phyloP scores from a whole-genome alignment of 35 echinoderm and acorn worm species.

The Acanthaster planci region DNA sequence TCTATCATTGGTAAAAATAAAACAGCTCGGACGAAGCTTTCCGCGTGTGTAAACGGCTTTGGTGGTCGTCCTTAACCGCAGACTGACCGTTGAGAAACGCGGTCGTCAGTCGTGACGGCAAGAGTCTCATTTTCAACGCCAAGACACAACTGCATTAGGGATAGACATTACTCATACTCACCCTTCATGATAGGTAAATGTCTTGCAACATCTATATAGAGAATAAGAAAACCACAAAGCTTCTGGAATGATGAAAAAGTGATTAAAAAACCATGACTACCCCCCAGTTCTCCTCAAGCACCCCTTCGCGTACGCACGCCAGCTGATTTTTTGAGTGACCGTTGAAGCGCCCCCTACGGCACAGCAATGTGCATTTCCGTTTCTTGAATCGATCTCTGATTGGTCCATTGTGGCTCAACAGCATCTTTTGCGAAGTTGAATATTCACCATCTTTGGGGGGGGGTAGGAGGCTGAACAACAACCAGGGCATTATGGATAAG shows the following conservation, averaged over 20 bases:
- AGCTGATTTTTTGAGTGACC: constrained; percentile 29
- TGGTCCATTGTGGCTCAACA: constrained; percentile 16
- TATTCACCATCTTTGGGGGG: no score
- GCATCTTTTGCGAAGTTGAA: constrained; percentile 20
- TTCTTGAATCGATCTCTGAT: constrained; percentile 2
- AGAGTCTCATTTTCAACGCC: not conserved
- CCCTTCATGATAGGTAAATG: not conserved
- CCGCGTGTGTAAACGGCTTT: not conserved
- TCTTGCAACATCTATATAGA: not conserved
- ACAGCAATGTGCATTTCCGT: not conserved
- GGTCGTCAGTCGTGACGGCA: not conserved
- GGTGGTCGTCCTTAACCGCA: not conserved
- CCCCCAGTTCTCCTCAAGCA: not conserved
- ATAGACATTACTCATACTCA: constrained; percentile 1
- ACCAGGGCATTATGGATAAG: no score
- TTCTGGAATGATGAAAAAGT: not conserved
- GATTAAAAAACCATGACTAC: not conserved
- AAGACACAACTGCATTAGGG: not conserved
- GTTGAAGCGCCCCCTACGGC: constrained; percentile 4
- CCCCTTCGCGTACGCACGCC: not conserved
- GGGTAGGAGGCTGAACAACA: no score
- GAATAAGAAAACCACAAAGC: not conserved
- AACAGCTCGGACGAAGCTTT: no score
- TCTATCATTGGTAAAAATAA: no score
- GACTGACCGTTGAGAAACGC: constrained; percentile 25